Conservation (phyloP, 2,888 invertebrate species). For the Drosophila neonasuta region DNA sequence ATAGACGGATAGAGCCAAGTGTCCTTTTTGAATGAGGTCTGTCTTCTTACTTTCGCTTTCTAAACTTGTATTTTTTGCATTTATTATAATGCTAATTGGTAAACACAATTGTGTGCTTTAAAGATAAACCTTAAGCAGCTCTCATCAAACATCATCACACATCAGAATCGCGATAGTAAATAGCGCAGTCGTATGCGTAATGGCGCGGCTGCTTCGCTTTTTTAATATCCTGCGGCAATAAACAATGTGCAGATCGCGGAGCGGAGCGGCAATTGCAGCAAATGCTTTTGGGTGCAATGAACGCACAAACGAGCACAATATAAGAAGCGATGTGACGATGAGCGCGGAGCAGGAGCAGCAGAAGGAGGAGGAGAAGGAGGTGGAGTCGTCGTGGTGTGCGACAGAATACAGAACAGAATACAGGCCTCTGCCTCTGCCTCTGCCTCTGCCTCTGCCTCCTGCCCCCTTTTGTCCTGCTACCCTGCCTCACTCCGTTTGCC, state of each 20-base stretch:
- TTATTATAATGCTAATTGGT: not conserved
- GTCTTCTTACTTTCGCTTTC: not conserved
- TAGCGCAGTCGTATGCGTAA: conserved; percentile 51
- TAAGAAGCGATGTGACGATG: conserved; percentile 5
- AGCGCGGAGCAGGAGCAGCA: no score
- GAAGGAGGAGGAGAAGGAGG: not conserved
- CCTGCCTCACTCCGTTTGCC: not conserved
- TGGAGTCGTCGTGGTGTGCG: conserved; percentile 1
- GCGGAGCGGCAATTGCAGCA: conserved; percentile 26
- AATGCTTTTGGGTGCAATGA: conserved; percentile 68
- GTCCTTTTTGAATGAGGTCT: no score
- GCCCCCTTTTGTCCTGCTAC: not conserved
- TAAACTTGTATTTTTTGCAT: not conserved
- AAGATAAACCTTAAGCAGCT: not conserved
- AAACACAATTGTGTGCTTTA: not conserved
- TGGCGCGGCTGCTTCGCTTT: conserved; percentile 46
- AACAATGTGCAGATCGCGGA: conserved; percentile 47
- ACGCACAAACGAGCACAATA: conserved; percentile 65
- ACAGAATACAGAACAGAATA: conserved; percentile 32
- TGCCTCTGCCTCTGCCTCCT: not conserved
- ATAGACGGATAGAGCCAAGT: no score
- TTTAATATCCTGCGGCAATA: conserved; percentile 63
- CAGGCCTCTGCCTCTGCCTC: conserved; percentile 23
- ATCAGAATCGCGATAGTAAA: not conserved
- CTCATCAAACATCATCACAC: not conserved